Conservation (phyloP, 2,888 invertebrate genomes). For the Luperina nickerlii region DNA sequence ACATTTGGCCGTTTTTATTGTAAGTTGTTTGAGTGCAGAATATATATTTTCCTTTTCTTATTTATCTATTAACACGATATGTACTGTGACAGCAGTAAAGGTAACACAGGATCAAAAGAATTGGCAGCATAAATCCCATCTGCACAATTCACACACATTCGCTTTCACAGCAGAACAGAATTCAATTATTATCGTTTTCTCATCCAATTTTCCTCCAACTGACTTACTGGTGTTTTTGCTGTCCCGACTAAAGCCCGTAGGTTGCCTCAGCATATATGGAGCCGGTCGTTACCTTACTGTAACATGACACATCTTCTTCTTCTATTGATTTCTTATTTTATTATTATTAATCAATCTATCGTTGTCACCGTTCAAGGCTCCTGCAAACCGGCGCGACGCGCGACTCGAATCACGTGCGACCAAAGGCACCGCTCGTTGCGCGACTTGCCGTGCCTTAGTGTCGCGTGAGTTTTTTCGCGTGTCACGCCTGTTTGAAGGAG, state of each 20-base stretch:
- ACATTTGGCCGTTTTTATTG: background rate
- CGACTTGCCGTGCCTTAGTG: no score
- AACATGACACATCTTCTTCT: slow-evolving; percentile 38
- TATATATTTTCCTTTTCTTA: background rate
- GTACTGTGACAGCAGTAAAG: background rate
- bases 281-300: slow-evolving; percentile 51
- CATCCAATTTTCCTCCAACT: slow-evolving; percentile 32
- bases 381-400: no score
- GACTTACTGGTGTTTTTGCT: slow-evolving; percentile 39
- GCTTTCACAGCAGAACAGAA: slow-evolving; percentile 10
- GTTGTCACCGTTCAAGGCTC: no score
- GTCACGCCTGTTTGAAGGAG: no score
- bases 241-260: slow-evolving; percentile 17
- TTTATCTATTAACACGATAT: background rate
- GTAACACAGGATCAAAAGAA: slow-evolving; percentile 5
- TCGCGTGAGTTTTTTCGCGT: no score
- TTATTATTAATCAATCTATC: slow-evolving; percentile 13
- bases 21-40: background rate
- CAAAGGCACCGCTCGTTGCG: no score
- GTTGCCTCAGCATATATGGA: slow-evolving; percentile 54
- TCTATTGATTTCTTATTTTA: slow-evolving; percentile 48
- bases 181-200: slow-evolving; percentile 26
- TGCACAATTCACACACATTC: background rate
- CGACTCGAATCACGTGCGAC: no score
- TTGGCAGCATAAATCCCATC: slow-evolving; percentile 14